Percentiles rank a stretch among this genome's conserved stretches.
These are phyloP conservation scores for Blastomussa wellsi DNA, from an alignment of 92 coral and sea anemone genomes.

Conservation along the genomic window DNA sequence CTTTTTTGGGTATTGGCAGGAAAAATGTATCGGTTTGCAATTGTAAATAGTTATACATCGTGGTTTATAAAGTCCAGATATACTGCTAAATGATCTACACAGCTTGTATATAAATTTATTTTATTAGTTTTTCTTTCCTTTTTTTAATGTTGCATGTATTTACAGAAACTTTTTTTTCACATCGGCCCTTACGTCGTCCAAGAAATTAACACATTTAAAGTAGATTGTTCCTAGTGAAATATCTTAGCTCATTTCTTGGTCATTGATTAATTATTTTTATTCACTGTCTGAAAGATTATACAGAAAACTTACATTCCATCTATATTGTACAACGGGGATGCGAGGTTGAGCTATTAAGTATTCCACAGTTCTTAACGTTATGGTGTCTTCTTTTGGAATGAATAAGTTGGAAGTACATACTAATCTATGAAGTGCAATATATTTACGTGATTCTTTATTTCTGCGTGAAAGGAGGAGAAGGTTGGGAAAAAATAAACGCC, in stretches of 20 bases:
- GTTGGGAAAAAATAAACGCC: not conserved
- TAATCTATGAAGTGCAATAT: not conserved
- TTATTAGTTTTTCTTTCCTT: slow-evolving; percentile 3
- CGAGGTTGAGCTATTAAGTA: not conserved
- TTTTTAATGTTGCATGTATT: slow-evolving; percentile 1
- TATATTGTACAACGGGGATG: not conserved
- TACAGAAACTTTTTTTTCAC: slow-evolving; percentile 6
- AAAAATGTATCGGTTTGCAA: no score
- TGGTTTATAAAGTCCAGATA: not conserved
- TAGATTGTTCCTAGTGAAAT: not conserved
- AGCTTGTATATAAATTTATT: slow-evolving; percentile 7
- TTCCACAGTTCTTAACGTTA: not conserved
- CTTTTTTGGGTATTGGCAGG: not conserved
- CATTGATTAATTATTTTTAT: not conserved
- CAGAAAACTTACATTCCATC: not conserved
- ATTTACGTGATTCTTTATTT: not conserved
- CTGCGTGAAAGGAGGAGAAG: not conserved
- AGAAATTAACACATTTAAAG: not conserved
- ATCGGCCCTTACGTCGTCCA: not conserved
- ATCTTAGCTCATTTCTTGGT: not conserved
- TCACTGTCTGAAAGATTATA: not conserved
- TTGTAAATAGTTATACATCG: not conserved
- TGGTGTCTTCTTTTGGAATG: not conserved
- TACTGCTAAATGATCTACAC: not conserved
- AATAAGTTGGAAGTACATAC: not conserved